These are phyloP conservation scores for Lepisosteus oculatus DNA, from an alignment of 2,113 vertebrate genomes.

Conservation along the genomic window DNA sequence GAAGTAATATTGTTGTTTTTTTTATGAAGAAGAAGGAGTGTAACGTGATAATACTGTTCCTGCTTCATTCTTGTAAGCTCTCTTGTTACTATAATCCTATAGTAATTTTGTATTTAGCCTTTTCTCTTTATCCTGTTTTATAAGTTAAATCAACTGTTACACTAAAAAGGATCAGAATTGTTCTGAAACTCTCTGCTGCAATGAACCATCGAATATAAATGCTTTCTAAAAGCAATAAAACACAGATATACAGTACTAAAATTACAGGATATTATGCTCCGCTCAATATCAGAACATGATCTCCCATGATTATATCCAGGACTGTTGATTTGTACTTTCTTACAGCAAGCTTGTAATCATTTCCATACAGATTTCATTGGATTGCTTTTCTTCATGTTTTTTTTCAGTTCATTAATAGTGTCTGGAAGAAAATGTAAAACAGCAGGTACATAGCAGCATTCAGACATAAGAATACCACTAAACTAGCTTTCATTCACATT, in stretches of 20 bases:
- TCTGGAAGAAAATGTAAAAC: constrained; percentile 1
- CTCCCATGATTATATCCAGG: constrained; percentile 18
- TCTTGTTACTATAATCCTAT: constrained; percentile 25
- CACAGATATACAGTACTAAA: constrained; percentile 26
- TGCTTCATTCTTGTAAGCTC: constrained; percentile 30
- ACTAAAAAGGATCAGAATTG: constrained; percentile 21
- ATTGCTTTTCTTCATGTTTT: constrained; percentile 14
- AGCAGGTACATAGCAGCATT: too few species aligned
- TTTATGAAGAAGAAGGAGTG: too few species aligned
- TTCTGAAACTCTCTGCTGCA: constrained; percentile 25
- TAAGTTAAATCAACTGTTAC: constrained; percentile 30
- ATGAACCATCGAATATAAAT: constrained; percentile 32
- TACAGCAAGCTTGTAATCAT: constrained; percentile 11
- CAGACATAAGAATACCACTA: too few species aligned
- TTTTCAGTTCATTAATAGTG: not conserved
- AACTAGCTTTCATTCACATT: too few species aligned
- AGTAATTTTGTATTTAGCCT: constrained; percentile 25
- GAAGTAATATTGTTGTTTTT: not conserved
- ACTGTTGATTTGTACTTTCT: constrained; percentile 20
- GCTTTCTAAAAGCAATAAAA: constrained; percentile 40
- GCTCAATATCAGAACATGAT: constrained; percentile 13
- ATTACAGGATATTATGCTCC: constrained; percentile 20
- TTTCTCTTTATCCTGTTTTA: constrained; percentile 19
- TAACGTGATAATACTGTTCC: not conserved
- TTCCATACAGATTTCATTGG: not conserved